Evolutionary conservation across 1,140 invertebrate species (phyloP).

Genomic region (Xylocopa sonorina): DNA sequence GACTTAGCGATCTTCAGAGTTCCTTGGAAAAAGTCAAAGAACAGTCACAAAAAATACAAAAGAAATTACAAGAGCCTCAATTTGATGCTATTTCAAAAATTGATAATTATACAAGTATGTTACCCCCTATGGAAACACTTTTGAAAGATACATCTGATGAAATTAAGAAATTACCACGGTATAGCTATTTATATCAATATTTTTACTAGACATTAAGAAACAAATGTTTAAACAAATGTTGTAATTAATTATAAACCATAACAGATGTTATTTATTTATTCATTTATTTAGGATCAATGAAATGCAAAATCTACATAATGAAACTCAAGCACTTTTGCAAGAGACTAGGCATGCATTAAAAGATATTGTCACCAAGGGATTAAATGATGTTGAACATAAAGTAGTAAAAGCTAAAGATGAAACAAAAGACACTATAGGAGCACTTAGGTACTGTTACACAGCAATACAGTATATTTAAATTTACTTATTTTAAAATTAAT

Average conservation of each 20-base stretch:
- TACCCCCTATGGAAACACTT: conserved; percentile 70
- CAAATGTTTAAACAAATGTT: too few species aligned
- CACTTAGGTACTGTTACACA: conserved; percentile 70
- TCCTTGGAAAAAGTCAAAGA: conserved; percentile 60
- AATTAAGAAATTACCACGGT: conserved; percentile 74
- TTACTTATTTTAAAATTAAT: conserved; percentile 11
- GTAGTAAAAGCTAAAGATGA: conserved; percentile 79
- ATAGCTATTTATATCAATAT: not conserved
- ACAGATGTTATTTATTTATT: not conserved
- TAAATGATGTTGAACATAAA: conserved; percentile 79
- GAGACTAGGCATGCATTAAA: conserved; percentile 75
- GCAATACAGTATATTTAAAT: not conserved
- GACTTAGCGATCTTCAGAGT: conserved; percentile 57
- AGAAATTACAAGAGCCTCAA: conserved; percentile 42
- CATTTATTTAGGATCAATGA: conserved; percentile 65
- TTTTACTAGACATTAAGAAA: not conserved
- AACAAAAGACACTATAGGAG: conserved; percentile 69
- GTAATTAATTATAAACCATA: too few species aligned
- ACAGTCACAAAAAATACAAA: conserved; percentile 28
- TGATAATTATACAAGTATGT: conserved; percentile 64
- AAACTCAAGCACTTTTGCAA: conserved; percentile 73
- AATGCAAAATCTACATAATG: conserved; percentile 74
- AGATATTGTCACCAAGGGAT: conserved; percentile 67
- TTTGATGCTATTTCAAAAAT: conserved; percentile 57
- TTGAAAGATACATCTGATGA: conserved; percentile 70